phyloP scores from a whole-genome alignment of 2,113 vertebrate genomes.

The Istiophorus platypterus region DNA sequence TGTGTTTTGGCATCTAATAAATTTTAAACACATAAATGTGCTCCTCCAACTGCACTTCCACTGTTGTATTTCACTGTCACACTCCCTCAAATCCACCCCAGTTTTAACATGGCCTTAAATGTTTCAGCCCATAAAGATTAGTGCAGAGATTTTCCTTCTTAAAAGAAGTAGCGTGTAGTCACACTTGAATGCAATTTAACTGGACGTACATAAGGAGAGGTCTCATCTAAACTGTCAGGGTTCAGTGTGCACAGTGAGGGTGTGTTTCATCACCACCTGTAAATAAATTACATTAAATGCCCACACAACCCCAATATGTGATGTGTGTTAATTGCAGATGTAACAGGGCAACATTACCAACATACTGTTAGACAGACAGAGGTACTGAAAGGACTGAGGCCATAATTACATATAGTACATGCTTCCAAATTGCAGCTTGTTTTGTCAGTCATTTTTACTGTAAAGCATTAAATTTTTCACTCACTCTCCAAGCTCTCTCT shows the following conservation, averaged over 20 bases:
- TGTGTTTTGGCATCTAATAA: too few species aligned
- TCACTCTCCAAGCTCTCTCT: conserved; percentile 39
- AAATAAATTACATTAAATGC: background rate
- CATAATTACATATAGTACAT: conserved; percentile 46
- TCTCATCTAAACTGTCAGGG: background rate
- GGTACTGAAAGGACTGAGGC: conserved; percentile 20
- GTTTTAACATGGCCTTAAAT: too few species aligned
- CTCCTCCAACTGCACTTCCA: too few species aligned
- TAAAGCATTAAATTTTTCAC: conserved; percentile 39
- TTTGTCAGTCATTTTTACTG: conserved; percentile 67
- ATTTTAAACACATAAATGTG: too few species aligned
- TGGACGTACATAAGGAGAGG: background rate
- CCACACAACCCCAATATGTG: background rate
- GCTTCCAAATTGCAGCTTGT: conserved; percentile 53
- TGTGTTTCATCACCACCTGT: background rate
- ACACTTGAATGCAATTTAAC: background rate
- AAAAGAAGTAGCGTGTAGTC: background rate
- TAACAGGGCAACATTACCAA: conserved; percentile 6
- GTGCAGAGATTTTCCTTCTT: background rate
- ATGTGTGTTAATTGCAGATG: conserved; percentile 23
- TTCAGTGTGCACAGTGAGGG: background rate
- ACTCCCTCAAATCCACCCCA: too few species aligned
- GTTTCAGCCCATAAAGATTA: background rate
- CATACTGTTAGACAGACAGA: conserved; percentile 15
- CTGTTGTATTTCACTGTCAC: too few species aligned